Percentiles rank a stretch among this genome's conserved stretches.
Conservation (phyloP, 2,797 vertebrate genomes). For the Myripristis jacobus region DNA sequence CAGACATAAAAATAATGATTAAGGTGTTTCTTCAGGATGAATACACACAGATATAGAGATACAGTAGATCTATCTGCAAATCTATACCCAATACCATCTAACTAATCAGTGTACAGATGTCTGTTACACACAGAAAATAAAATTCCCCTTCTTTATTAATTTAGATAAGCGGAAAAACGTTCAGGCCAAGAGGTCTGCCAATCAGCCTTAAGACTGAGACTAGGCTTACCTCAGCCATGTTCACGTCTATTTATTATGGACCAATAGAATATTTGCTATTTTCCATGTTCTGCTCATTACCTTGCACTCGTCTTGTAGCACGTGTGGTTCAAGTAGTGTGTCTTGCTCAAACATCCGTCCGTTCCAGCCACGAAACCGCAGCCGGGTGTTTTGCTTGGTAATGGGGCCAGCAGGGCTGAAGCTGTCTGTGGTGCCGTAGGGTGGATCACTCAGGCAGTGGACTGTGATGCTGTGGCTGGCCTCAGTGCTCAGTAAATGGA, state of each 20-base stretch:
- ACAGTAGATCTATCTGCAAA: background rate
- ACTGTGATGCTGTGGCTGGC: constrained; percentile 91
- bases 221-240: background rate
- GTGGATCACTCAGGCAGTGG: constrained; percentile 88
- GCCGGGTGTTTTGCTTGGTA: constrained; percentile 55
- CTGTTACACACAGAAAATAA: no score
- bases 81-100: no score
- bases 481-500: constrained; percentile 94
- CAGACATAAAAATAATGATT: no score
- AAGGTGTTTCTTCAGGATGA: no score
- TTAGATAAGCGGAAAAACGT: background rate
- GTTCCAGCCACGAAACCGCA: constrained; percentile 93
- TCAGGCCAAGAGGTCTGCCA: no score
- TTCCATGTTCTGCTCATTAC: constrained; percentile 77
- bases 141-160: no score
- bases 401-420: constrained; percentile 56
- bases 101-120: no score
- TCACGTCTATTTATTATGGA: background rate
- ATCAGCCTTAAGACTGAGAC: no score
- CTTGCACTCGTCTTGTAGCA: constrained; percentile 93
- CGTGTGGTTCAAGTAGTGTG: constrained; percentile 87
- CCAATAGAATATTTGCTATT: background rate
- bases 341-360: constrained; percentile 90
- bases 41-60: no score
- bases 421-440: constrained; percentile 39